Evolutionary conservation across 2,113 vertebrate species (phyloP), one percentile per base, ranked within the genome.

Genomic region (Aphyosemion australe): DNA sequence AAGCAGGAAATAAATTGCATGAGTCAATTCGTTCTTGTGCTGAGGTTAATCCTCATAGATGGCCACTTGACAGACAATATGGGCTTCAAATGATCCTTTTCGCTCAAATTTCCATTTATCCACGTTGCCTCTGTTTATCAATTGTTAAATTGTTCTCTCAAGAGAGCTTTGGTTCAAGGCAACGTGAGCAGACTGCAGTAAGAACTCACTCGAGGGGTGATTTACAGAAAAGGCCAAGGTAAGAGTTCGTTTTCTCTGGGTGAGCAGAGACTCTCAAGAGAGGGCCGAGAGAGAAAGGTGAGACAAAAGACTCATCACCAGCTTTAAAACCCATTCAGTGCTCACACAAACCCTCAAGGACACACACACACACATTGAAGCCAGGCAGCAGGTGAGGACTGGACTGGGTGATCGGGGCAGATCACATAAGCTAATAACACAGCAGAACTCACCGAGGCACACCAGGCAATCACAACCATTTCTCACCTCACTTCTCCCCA

Each of bases 1-100:
- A 43, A 20, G 53, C 32, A 26, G 57, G 57, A 81, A 86, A 89
- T 90, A 84, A 90, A 88, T 85, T 81, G 83, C 57, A 14, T 51
- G 69, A 86, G 89, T 88, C 84, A 84, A 81, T 74, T 73, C 78
- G 79, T 75, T 87, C 78, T 56, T 72, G 62, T 79, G 58, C 76
- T 69, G 72, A 82, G 68, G 76, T 79, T 57, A 56, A 37, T 56
- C 61, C 58, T 70, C 16, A 1, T 21, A 63, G 83, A 81, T 69
- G 51, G 64, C 62, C 78, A 65, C 65, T 66, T 75, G 78, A 82
- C 72, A 77, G 79, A 86, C 78, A 81, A 78, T 43, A 18, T 20
- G 2, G 26, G 16, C 31, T 72, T 75, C 69, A 63, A 68, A 85
- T 65, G 50, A 61, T 49, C 72, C 72, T 78, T 18, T 60, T 52